Base-by-base conservation (phyloP, 2,797 vertebrate genomes). In the Artibeus lituratus region DNA sequence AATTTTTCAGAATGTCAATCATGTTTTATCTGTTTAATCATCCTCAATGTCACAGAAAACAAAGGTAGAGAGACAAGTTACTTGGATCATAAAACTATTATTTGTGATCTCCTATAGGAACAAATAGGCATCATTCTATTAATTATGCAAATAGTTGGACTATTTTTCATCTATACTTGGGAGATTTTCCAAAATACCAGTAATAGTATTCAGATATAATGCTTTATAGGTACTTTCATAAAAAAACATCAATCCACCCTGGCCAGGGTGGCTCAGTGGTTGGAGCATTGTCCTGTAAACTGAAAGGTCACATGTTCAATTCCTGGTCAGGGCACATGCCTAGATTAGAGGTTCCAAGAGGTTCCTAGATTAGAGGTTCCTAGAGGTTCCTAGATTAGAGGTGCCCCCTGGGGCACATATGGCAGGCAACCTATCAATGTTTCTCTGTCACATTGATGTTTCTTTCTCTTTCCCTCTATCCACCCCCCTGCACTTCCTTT, bases 41-140 rank as follows among this genome's bases (percentile, higher is more conserved):
- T 76, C 65, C 55, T 94, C 12, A 44, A 26, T 35, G 77, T 18
- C 55, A 92, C 32, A 70, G 88, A 86, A 82, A 85, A 82, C 24
- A 77, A 93, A 83, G 24, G 42, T n/a, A 93, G 62, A 67, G 85
- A 93, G 62, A 94, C 26, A 93, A 90, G n/a, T 77, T 69, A 74
- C 35, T 90, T 55, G 83, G 37, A 69, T 81, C 69, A 96, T 49
- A 92, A 62, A 87, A 32, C 18, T 90, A 69, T 2, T 37, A 8
- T 57, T 65, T 78, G n/a, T 53, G 32, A 84, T 67, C 29, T 81
- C 70, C 82, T 62, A 49, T 2, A 35, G 37, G 47, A 96, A 94
- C 24, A 82, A 94, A 86, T 1, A 92, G 16, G 59, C 47, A 87
- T 51, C 18, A 87, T 18, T 59, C 73, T 80, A 24, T 53, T 67